phyloP scores from a whole-genome alignment of 2,113 vertebrate genomes.

The Falco punctatus region DNA sequence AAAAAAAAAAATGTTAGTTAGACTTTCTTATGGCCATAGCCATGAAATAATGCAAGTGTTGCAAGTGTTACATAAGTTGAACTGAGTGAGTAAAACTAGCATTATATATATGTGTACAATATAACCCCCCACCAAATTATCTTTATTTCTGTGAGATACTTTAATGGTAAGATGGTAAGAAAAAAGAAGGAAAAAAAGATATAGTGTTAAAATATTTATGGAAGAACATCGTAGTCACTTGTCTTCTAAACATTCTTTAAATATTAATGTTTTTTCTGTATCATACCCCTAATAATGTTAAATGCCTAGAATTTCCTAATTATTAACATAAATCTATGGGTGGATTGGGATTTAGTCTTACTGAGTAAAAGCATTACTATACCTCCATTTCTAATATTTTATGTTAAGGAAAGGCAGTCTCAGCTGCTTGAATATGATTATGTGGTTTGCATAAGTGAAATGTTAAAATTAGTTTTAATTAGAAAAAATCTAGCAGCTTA shows the following conservation, averaged over 20 bases:
- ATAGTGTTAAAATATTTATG: neutral
- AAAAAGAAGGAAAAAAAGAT: neutral
- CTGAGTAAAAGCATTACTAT: neutral
- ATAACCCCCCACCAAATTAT: neutral
- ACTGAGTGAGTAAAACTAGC: neutral
- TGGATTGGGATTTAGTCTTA: neutral
- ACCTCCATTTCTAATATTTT: conserved; percentile 18
- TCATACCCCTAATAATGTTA: neutral
- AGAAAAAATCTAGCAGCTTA: conserved; percentile 12
- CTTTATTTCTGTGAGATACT: neutral
- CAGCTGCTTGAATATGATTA: conserved; percentile 22
- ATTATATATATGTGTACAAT: neutral
- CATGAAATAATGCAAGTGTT: neutral
- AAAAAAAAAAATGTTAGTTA: neutral
- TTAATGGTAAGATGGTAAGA: neutral
- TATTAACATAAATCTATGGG: neutral
- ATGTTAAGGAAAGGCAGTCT: neutral
- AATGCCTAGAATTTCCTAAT: neutral
- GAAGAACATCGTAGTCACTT: neutral
- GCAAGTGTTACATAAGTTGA: neutral
- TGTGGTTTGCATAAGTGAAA: conserved; percentile 32
- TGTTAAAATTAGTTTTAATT: conserved; percentile 8
- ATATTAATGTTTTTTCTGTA: neutral
- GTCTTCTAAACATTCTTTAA: neutral
- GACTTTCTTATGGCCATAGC: neutral